Conservation (phyloP, 2,797 vertebrate genomes). For the Ctenopoma multispine region DNA sequence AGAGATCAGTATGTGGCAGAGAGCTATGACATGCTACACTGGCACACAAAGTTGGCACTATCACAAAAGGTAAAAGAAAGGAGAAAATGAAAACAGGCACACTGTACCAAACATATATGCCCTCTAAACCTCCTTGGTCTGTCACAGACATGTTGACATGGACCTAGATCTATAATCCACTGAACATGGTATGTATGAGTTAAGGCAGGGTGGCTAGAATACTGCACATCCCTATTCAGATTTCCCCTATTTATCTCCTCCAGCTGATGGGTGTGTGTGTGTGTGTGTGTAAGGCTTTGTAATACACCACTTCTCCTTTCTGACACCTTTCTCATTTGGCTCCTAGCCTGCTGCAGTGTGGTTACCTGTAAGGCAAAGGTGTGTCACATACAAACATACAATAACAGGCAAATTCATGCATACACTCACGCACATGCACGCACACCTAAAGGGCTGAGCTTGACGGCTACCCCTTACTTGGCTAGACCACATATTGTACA, state of each 20-base stretch:
- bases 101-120: slow-evolving; percentile 49
- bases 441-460: slow-evolving; percentile 75
- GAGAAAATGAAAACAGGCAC: slow-evolving; percentile 38
- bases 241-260: slow-evolving; percentile 23
- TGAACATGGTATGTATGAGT: slow-evolving; percentile 65
- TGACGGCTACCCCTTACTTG: slow-evolving; percentile 70
- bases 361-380: slow-evolving; percentile 83
- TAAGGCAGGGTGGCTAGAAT: slow-evolving; percentile 81
- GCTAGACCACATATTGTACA: slow-evolving; percentile 72
- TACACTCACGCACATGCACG: slow-evolving; percentile 66
- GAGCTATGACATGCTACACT: slow-evolving; percentile 59
- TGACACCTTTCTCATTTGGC: slow-evolving; percentile 74
- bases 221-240: slow-evolving; percentile 72
- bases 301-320: slow-evolving; percentile 59
- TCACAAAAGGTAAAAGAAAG: slow-evolving; percentile 28
- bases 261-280: slow-evolving; percentile 61
- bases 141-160: slow-evolving; percentile 34
- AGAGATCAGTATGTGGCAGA: slow-evolving; percentile 60
- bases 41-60: slow-evolving; percentile 46
- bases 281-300: slow-evolving; percentile 77
- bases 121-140: slow-evolving; percentile 32
- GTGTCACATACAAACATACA: slow-evolving; percentile 76
- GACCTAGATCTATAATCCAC: slow-evolving; percentile 43
- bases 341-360: slow-evolving; percentile 79
- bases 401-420: slow-evolving; percentile 73